Evolutionary conservation across 1,140 invertebrate genomes (phyloP).

Genomic region (Drosophila erecta): DNA sequence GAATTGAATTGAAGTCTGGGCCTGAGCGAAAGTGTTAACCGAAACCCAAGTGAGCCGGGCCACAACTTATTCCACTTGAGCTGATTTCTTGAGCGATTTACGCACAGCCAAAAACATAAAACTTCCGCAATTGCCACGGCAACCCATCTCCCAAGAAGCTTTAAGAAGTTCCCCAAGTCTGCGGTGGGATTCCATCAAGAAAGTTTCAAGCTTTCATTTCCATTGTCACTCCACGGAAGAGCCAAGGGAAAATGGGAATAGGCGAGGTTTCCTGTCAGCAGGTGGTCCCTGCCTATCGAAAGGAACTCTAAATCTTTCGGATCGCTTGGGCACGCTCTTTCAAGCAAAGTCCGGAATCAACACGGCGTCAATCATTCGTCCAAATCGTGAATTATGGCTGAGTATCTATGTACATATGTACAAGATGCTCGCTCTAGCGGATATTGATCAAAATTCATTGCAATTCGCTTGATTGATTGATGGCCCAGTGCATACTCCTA

Average conservation of each 20-base stretch:
- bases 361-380: slow-evolving; percentile 69
- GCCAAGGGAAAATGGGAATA: slow-evolving; percentile 10
- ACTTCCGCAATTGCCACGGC: slow-evolving; percentile 69
- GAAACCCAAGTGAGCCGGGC: slow-evolving; percentile 58
- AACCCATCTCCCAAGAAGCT: slow-evolving; percentile 16
- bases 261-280: slow-evolving; percentile 72
- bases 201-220: slow-evolving; percentile 49
- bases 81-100: slow-evolving; percentile 80
- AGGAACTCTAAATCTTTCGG: slow-evolving; percentile 71
- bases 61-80: slow-evolving; percentile 82
- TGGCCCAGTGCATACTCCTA: slow-evolving; percentile 47
- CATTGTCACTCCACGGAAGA: slow-evolving; percentile 53
- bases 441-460: slow-evolving; percentile 79
- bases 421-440: slow-evolving; percentile 41
- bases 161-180: slow-evolving; percentile 36
- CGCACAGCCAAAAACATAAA: slow-evolving; percentile 80
- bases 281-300: slow-evolving; percentile 58
- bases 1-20: slow-evolving; percentile 3
- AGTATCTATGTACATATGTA: slow-evolving; percentile 11
- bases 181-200: slow-evolving; percentile 27
- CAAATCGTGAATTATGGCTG: slow-evolving; percentile 59
- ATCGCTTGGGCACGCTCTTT: slow-evolving; percentile 17
- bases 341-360: slow-evolving; percentile 29
- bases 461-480: slow-evolving; percentile 77
- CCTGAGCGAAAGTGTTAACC: slow-evolving; percentile 63